A percentile compares a stretch with the other conserved stretches of the same genome.
These are phyloP conservation scores for Apamea epomidion DNA, from an alignment of 2,888 invertebrate species.

Conservation along the genomic window DNA sequence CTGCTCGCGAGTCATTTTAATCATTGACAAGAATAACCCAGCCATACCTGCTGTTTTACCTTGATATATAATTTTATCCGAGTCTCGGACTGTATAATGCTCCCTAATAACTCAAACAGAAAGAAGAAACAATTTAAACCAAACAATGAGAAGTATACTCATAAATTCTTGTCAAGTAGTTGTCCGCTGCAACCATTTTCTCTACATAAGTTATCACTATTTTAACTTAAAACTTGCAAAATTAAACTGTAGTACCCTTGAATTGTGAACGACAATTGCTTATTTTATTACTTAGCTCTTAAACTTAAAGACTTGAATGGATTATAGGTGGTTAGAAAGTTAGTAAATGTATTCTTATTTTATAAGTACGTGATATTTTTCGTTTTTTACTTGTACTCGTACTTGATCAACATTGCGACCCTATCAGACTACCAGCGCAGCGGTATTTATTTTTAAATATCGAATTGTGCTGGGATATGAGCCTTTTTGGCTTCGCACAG, in stretches of 20 bases:
- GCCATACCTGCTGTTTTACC: not conserved
- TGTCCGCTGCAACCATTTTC: slow-evolving; percentile 24
- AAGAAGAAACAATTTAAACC: slow-evolving; percentile 3
- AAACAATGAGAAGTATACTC: slow-evolving; percentile 11
- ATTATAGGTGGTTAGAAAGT: not conserved
- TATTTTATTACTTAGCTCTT: not conserved
- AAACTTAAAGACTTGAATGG: slow-evolving; percentile 6
- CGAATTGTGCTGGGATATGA: not conserved
- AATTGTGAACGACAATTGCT: slow-evolving; percentile 9
- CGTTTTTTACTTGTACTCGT: not conserved
- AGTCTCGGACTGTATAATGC: not conserved
- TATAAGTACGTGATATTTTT: not conserved
- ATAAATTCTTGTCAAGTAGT: slow-evolving; percentile 22
- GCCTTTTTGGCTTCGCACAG: not conserved
- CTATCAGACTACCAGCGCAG: too few species aligned
- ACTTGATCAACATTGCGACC: not conserved
- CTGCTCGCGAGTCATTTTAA: not conserved
- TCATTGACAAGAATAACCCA: not conserved
- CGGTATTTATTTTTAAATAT: too few species aligned
- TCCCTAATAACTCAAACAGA: not conserved
- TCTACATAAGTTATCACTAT: slow-evolving; percentile 19
- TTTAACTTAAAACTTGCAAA: slow-evolving; percentile 27
- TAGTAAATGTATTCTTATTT: not conserved
- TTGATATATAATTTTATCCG: not conserved
- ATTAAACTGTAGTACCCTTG: slow-evolving; percentile 1